Base-by-base conservation (phyloP, 2,888 invertebrate genomes). In the Lagria hirta region DNA sequence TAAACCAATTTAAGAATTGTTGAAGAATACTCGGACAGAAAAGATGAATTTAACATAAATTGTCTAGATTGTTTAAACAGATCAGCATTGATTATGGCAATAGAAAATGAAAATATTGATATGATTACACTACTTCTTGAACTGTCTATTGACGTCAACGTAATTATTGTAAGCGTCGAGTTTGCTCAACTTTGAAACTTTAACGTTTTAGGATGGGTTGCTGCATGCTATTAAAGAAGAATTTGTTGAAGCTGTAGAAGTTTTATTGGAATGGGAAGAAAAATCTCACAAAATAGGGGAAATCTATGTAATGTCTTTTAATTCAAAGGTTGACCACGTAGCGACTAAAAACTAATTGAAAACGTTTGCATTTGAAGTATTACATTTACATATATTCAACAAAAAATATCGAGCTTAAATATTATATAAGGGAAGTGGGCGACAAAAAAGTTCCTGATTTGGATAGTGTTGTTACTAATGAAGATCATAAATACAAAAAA, bases 151-250 rank as follows among this genome's bases (percentile, higher is more conserved):
- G 81, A 86, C 72, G 88, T 94, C 38, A 89, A 89, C 75, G 87
- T 86, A 68, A 68, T 66, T 15, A 7, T 26, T 17, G 23, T 35
- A 4, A n/a, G 15, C 10, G 1, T n/a, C 26, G 5, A 11, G 14
- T 15, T 16, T 35, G 24, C 2, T 35, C 6, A 32, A 2, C 5
- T 11, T 23, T 35, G 3, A 1, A 2, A 30, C 6, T 18, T 16
- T 30, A 11, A 18, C 28, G 10, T 45, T 64, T 49, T 60, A 90
- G 81, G 96, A 96, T 74, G 85, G 91, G 10, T 76, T 97, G 26
- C 77, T 98, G 17, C 96, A 97, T 69, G 97, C 98, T 35, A 97
- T 98, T 65, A 93, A 92, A 66, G 97, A 98, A 72, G 96, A 98
- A 68, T 98, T 96, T 68, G 96, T 98, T 38, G 97, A 98, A 71